These are phyloP conservation scores for Trichopria drosophilae DNA, from an alignment of 2,888 invertebrate species.

Conservation along the genomic window DNA sequence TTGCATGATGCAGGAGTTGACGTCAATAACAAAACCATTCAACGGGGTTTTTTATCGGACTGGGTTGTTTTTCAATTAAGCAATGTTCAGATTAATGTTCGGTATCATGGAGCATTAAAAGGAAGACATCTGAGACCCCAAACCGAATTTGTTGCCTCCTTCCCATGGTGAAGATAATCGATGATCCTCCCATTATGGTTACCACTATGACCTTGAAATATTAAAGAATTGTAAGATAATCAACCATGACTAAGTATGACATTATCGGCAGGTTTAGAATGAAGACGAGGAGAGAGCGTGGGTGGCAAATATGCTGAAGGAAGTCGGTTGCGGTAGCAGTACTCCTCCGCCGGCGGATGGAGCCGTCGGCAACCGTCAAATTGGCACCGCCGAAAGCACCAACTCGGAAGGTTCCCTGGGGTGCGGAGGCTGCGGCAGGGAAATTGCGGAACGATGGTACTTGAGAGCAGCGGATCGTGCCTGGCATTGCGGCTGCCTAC, in stretches of 20 bases:
- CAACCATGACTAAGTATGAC: not conserved
- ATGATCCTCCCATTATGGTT: no score
- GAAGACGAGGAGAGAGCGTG: slow-evolving; percentile 25
- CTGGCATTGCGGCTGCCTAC: slow-evolving; percentile 85
- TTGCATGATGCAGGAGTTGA: no score
- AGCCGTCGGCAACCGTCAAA: slow-evolving; percentile 57
- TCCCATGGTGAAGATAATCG: no score
- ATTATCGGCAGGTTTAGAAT: slow-evolving; percentile 26
- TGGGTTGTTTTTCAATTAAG: no score
- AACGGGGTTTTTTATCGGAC: no score
- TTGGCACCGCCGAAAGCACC: slow-evolving; percentile 45
- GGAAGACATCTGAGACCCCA: no score
- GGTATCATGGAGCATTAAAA: no score
- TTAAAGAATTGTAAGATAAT: not conserved
- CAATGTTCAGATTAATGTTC: no score
- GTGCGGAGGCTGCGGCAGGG: slow-evolving; percentile 66
- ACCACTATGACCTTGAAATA: no score
- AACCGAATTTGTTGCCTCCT: no score
- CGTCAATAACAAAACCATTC: no score
- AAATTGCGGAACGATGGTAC: slow-evolving; percentile 69
- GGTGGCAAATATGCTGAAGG: slow-evolving; percentile 66
- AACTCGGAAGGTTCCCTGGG: slow-evolving; percentile 48
- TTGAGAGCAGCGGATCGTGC: slow-evolving; percentile 84
- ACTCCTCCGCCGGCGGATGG: slow-evolving; percentile 61
- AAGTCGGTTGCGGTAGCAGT: slow-evolving; percentile 60